Evolutionary conservation across 2,113 vertebrate species (phyloP).

Genomic region (Apteryx owenii): DNA sequence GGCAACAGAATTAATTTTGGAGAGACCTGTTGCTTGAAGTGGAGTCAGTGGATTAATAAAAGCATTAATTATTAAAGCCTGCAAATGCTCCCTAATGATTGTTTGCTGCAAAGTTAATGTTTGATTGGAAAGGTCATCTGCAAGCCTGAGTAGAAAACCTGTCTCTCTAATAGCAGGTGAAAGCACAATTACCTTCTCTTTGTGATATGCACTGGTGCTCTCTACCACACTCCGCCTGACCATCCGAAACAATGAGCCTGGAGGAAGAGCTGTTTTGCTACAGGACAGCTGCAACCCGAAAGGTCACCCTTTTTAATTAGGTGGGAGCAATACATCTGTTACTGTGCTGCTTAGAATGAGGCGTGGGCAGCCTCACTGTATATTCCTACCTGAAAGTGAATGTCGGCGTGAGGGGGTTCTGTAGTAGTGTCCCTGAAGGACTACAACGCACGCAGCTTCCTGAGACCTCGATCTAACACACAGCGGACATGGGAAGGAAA

Average conservation of each 20-base stretch:
- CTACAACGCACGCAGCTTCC: rapidly evolving
- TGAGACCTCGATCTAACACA: rapidly evolving
- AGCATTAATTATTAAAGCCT: conserved; percentile 51
- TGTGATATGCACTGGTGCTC: not conserved
- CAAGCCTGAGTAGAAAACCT: not conserved
- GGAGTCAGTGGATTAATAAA: conserved; percentile 58
- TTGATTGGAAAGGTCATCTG: conserved; percentile 43
- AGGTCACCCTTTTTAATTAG: not conserved
- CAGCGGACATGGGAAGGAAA: not conserved
- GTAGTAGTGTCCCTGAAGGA: not conserved
- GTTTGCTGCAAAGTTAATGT: conserved; percentile 63
- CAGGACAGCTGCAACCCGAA: not conserved
- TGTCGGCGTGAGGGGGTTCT: not conserved
- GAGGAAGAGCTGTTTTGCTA: not conserved
- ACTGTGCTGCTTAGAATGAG: not conserved
- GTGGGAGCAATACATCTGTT: not conserved
- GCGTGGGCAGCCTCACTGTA: not conserved
- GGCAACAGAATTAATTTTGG: conserved; percentile 20
- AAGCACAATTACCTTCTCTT: not conserved
- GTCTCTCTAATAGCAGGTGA: not conserved
- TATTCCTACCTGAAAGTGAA: not conserved
- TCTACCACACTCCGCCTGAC: rapidly evolving
- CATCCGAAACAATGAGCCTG: not conserved
- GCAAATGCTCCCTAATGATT: conserved; percentile 49
- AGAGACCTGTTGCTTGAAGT: conserved; percentile 14